These are phyloP conservation scores for Sebastes taczanowskii DNA, from an alignment of 2,797 vertebrate species.

Conservation along the genomic window DNA sequence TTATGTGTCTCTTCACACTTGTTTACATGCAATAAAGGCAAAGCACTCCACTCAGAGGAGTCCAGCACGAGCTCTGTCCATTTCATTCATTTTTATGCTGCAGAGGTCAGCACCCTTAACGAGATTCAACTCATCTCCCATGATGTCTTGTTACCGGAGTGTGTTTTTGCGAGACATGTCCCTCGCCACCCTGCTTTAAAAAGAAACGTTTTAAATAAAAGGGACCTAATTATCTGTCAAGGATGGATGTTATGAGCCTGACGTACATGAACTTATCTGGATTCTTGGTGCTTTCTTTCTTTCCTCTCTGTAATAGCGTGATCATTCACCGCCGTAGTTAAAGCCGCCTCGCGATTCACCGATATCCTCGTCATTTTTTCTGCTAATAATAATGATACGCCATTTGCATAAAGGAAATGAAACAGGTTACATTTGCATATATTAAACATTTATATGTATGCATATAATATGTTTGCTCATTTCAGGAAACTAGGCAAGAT, in stretches of 20 bases:
- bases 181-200: conserved; percentile 11
- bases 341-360: conserved; percentile 55
- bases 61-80: not conserved
- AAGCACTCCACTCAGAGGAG: conserved; percentile 47
- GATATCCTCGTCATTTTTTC: conserved; percentile 71
- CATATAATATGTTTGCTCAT: conserved; percentile 76
- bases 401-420: conserved; percentile 83
- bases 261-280: conserved; percentile 64
- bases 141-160: conserved; percentile 33
- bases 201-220: conserved; percentile 50
- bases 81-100: conserved; percentile 36
- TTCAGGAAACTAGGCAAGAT: conserved; percentile 72
- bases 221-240: conserved; percentile 54
- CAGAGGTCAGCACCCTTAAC: conserved; percentile 44
- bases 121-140: conserved; percentile 24
- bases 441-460: conserved; percentile 79
- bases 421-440: conserved; percentile 80
- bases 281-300: conserved; percentile 40
- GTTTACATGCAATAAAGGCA: conserved; percentile 60
- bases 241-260: conserved; percentile 48
- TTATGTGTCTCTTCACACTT: conserved; percentile 49
- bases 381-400: conserved; percentile 77
- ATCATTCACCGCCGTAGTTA: conserved; percentile 70
- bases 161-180: conserved; percentile 9
- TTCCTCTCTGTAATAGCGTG: conserved; percentile 51